phyloP scores from a whole-genome alignment of 2,888 invertebrate species.

The Epinotia demarniana region DNA sequence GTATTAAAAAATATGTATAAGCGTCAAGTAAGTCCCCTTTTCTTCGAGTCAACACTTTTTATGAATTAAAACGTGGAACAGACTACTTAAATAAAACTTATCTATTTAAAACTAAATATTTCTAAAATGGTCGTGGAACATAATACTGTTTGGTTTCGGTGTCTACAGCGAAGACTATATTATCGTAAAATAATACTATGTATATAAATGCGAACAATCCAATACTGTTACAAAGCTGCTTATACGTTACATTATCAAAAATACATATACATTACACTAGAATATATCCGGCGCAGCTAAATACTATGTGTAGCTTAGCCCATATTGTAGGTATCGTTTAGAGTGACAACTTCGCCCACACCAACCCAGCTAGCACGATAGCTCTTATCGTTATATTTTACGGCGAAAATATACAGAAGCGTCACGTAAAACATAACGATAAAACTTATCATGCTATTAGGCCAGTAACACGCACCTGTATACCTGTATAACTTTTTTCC shows the following conservation, averaged over 20 bases:
- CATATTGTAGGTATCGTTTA: too few species aligned
- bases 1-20: too few species aligned
- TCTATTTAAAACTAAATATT: conserved; percentile 40
- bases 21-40: neutral
- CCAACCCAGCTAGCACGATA: too few species aligned
- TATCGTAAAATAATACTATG: conserved; percentile 35
- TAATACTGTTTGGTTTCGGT: conserved; percentile 61
- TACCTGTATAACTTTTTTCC: too few species aligned
- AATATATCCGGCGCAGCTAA: neutral
- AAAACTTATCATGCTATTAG: too few species aligned
- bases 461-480: too few species aligned
- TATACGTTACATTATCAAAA: conserved; percentile 15
- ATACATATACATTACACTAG: conserved; percentile 4
- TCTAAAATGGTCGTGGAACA: conserved; percentile 46
- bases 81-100: conserved; percentile 33
- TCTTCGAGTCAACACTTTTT: neutral
- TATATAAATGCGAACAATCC: conserved; percentile 30
- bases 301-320: neutral
- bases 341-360: too few species aligned
- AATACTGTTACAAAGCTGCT: conserved; percentile 36
- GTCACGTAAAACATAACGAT: too few species aligned
- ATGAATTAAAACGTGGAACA: neutral
- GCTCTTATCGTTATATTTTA: too few species aligned
- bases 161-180: conserved; percentile 40
- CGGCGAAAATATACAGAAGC: too few species aligned